Evolutionary conservation across 2,797 vertebrate genomes (phyloP), one percentile per base, ranked within the genome.

Genomic region (Benthosema pterotum): DNA sequence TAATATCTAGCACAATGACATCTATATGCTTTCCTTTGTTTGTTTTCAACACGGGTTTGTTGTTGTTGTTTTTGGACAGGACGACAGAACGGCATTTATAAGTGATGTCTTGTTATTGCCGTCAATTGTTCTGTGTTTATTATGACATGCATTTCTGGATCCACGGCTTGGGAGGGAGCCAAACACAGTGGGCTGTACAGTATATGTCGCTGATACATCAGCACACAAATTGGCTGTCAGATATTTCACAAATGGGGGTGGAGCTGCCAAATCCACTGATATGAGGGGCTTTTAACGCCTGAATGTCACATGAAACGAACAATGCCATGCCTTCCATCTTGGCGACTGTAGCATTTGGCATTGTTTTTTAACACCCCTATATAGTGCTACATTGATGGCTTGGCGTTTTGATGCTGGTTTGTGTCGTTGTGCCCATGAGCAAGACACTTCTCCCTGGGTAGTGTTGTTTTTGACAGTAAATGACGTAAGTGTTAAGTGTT

Each of bases 121-220:
- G 60, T 65, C 47, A 42, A 5, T 17, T 58, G 54, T 64, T 38
- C 65, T 74, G 57, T 74, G 57, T 67, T 58, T 16, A 60, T 42
- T 54, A 7, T 14, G 32, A 38, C 19, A 25, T 16, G 22, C 19
- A 11, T 7, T 32, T 53, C 15, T 14, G 25, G n/a, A 11, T 42
- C 1, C 42, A 16, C 16, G 42, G 28, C 53, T 55, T 42, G 53
- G 16, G 17, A 56, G 15, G 11, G 38, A 22, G 43, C 8, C 17
- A 11, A 17, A 49, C 17, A 17, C 48, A 49, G 17, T 17, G 6
- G 48, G 48, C 42, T 22, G 3, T 55, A 18, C 54, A 32, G 28
- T 1, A 3, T 25, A 25, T 25, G 13, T 57, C 54, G 62, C 52
- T 53, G 45, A 65, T 63, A 45, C 43, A 48, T 69, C 61, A 45